Percentiles rank a stretch among this genome's conserved stretches.
Evolutionary conservation across 2,797 vertebrate genomes (phyloP).

Genomic region (Lindbergichthys nudifrons): DNA sequence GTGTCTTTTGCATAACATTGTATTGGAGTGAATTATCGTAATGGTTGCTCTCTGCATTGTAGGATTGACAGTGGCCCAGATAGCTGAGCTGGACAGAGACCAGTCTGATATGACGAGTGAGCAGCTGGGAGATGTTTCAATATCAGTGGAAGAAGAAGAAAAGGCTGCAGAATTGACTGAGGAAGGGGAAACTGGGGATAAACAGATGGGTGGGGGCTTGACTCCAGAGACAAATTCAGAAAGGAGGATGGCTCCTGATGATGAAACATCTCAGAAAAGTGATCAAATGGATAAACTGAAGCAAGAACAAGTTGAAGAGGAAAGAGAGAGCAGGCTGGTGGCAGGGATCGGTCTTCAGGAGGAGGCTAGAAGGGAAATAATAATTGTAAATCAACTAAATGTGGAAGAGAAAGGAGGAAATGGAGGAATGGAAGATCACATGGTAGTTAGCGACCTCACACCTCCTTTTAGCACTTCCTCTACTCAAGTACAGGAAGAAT

Average conservation of each 20-base stretch:
- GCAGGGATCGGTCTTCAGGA: constrained; percentile 41
- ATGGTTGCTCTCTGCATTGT: constrained; percentile 14
- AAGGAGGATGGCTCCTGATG: neutral
- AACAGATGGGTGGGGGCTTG: constrained; percentile 22
- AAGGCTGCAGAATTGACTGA: neutral
- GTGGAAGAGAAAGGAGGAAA: constrained; percentile 11
- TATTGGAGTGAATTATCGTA: neutral
- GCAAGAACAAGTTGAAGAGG: constrained; percentile 35
- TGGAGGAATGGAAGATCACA: constrained; percentile 24
- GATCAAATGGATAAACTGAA: constrained; percentile 4
- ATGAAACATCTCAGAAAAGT: constrained; percentile 7
- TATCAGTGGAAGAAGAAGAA: constrained; percentile 24
- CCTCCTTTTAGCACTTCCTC: constrained; percentile 34
- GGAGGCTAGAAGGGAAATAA: constrained; percentile 1
- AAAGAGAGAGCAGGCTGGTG: constrained; percentile 53
- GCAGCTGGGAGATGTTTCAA: constrained; percentile 9
- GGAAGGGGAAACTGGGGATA: constrained; percentile 7
- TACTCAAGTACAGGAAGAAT: constrained; percentile 12
- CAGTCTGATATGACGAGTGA: constrained; percentile 30
- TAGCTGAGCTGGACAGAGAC: constrained; percentile 21
- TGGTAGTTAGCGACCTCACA: constrained; percentile 15
- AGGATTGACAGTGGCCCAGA: constrained; percentile 45
- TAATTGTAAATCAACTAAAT: neutral
- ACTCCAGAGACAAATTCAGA: constrained; percentile 25
- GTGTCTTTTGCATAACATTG: neutral